phyloP scores from a whole-genome alignment of 2,797 vertebrate genomes.

The Melanogrammus aeglefinus region DNA sequence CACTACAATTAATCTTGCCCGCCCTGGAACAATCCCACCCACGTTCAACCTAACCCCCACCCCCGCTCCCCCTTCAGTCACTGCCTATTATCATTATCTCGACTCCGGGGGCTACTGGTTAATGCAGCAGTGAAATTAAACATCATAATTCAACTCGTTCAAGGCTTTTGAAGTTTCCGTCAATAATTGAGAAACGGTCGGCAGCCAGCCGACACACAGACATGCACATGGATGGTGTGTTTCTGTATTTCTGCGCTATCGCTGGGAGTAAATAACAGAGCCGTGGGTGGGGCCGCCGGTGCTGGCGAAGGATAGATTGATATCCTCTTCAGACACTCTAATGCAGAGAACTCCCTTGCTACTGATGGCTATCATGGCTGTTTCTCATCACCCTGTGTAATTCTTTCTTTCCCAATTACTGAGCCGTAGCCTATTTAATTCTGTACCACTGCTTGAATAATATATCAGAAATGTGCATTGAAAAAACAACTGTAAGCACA shows the following conservation, averaged over 20 bases:
- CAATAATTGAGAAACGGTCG: slow-evolving; percentile 47
- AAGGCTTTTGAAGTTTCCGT: slow-evolving; percentile 53
- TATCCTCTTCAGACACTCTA: too few relatives aligned
- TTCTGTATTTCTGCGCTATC: too few relatives aligned
- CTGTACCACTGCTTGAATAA: too few relatives aligned
- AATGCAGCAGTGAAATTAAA: slow-evolving; percentile 46
- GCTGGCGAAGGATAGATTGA: too few relatives aligned
- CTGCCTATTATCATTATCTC: slow-evolving; percentile 57
- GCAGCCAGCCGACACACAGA: neutral
- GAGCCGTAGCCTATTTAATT: too few relatives aligned
- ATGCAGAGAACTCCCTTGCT: neutral
- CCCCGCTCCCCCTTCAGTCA: slow-evolving; percentile 25
- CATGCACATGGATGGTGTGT: too few relatives aligned
- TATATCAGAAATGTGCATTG: too few relatives aligned
- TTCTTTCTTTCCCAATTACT: neutral
- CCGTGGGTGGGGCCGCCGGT: too few relatives aligned
- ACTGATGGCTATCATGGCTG: neutral
- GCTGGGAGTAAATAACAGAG: too few relatives aligned
- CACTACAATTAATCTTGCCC: slow-evolving; percentile 66
- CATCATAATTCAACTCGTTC: slow-evolving; percentile 46
- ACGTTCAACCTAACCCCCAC: too few relatives aligned
- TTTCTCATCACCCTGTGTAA: neutral
- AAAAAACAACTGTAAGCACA: too few relatives aligned
- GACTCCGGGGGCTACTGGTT: slow-evolving; percentile 28
- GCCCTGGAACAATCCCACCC: slow-evolving; percentile 37